These are phyloP conservation scores for Zoanthus solanderi DNA, from an alignment of 92 coral and sea anemone species.

Conservation along the genomic window DNA sequence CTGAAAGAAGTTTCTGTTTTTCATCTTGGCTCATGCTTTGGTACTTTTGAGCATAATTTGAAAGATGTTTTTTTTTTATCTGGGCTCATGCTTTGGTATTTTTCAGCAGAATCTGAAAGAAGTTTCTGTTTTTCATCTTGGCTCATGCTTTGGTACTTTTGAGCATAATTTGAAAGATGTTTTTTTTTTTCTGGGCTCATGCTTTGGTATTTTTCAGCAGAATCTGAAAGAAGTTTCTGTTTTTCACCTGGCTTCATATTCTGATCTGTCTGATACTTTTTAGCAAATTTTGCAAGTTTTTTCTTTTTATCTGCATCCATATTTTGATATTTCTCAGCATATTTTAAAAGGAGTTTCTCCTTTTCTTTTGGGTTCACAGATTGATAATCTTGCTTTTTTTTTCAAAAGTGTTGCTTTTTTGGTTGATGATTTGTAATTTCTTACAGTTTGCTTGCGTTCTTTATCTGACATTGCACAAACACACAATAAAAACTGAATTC, in stretches of 20 bases:
- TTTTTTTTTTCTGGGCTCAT: background rate
- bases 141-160: background rate
- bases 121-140: background rate
- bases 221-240: background rate
- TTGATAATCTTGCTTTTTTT: background rate
- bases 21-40: no score
- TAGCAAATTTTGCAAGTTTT: no score
- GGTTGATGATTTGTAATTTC: conserved; percentile 58
- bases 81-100: background rate
- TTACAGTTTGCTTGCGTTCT: conserved; percentile 60
- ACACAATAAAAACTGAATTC: background rate
- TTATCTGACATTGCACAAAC: conserved; percentile 58
- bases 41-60: no score
- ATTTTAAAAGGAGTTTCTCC: background rate
- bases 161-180: background rate
- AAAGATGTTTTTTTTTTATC: no score
- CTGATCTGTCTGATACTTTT: background rate
- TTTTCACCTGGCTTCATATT: conserved; percentile 8
- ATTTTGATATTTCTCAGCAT: background rate
- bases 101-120: background rate
- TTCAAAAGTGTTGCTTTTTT: conserved; percentile 7
- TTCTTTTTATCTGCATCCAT: no score
- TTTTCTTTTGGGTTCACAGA: background rate
- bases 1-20: no score
- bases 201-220: no score